Conservation (phyloP, 1,140 invertebrate genomes). For the Hypsibius dujardini region DNA sequence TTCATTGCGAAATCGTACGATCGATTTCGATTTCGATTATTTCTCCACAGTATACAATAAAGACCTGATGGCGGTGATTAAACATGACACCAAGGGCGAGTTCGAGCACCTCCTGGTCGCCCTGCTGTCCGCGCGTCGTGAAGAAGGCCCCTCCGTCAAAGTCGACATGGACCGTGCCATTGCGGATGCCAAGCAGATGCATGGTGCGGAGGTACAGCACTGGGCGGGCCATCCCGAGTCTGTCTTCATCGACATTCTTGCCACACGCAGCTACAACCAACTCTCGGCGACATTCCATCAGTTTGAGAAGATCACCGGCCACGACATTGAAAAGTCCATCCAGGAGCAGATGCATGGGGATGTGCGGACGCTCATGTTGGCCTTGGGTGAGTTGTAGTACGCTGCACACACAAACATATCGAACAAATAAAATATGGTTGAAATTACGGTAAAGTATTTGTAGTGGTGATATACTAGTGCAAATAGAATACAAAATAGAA, state of each 20-base stretch:
- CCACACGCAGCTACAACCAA: slow-evolving; percentile 30
- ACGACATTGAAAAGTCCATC: slow-evolving; percentile 65
- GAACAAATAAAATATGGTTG: background rate
- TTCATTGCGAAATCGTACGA: too few species aligned
- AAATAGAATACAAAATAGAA: too few species aligned
- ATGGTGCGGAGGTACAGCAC: background rate
- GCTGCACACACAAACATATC: too few species aligned
- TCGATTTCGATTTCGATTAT: background rate
- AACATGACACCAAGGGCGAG: slow-evolving; percentile 4
- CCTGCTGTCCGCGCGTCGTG: background rate
- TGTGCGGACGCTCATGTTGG: slow-evolving; percentile 60
- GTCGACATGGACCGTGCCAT: background rate
- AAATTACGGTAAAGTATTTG: too few species aligned
- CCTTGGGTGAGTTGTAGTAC: slow-evolving; percentile 56
- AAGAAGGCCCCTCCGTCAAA: background rate
- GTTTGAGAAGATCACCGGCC: slow-evolving; percentile 42
- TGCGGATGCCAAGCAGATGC: background rate
- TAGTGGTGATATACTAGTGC: too few species aligned
- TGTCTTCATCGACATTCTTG: background rate
- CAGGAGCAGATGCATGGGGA: slow-evolving; percentile 70
- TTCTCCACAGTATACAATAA: background rate
- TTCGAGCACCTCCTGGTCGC: background rate
- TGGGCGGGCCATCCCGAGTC: slow-evolving; percentile 2
- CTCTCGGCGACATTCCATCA: slow-evolving; percentile 57
- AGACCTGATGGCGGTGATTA: background rate